Base-by-base conservation (phyloP, 2,888 invertebrate genomes). In the Macroteleia sp. region DNA sequence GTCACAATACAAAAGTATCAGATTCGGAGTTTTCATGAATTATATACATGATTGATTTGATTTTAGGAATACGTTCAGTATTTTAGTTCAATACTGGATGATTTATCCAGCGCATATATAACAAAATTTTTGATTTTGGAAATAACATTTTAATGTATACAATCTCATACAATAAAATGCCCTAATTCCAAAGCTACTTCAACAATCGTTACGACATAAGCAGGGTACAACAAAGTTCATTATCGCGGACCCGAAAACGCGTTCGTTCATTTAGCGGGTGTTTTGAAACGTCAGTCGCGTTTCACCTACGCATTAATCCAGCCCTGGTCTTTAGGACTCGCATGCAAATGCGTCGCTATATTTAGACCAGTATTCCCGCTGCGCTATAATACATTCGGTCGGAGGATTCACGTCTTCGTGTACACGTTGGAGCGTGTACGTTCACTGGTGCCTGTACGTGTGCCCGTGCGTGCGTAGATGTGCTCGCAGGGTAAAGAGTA, bases 291-390 rank as follows among this genome's bases (percentile, higher is more conserved):
- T 75, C 79, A 67, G 61, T 46, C 57, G 54, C 62, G 64, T 67
- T 87, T 88, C 87, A 84, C 86, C 87, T 89, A 87, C 89, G 87
- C 88, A 89, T 90, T 89, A 90, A 90, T 89, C 88, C 89, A 87
- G 85, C 86, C 86, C 86, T 86, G 85, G 85, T 90, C 89, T 90
- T 90, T 89, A 89, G 89, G 89, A 88, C 88, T 86, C 86, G 88
- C 86, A 90, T 90, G 91, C 89, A 90, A 91, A 90, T 90, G 88
- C 86, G 86, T 81, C 80, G 89, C 90, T 91, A 91, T 91, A 90
- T 91, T 91, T 90, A 91, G 91, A 89, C 88, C 87, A 82, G 87
- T 77, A 80, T 70, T 50, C 69, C 77, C 66, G 79, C 64, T 64
- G 76, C 64, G 69, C 52, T 64, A 64, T 66, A 74, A 77, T 75